phyloP scores from a whole-genome alignment of 2,113 vertebrate species.

The Tringa solitaria region DNA sequence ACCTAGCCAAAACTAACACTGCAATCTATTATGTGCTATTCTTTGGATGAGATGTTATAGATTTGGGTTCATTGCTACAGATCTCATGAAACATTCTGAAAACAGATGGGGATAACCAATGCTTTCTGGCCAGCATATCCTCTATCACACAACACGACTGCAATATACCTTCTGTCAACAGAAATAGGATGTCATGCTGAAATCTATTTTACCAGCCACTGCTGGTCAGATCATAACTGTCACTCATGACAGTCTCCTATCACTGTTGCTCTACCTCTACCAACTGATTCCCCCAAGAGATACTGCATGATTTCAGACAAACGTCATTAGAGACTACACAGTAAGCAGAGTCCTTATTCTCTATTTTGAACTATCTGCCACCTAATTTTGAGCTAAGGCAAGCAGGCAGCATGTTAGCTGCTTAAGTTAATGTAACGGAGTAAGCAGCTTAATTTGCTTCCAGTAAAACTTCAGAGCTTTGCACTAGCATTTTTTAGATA shows the following conservation, averaged over 20 bases:
- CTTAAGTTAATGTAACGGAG: background rate
- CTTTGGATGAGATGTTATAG: background rate
- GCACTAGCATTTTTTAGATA: background rate
- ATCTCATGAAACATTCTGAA: background rate
- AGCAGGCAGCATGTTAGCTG: background rate
- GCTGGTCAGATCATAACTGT: background rate
- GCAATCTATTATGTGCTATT: background rate
- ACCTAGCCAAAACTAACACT: background rate
- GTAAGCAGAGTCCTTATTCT: background rate
- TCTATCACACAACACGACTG: background rate
- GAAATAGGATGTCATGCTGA: background rate
- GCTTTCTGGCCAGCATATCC: background rate
- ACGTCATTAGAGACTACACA: background rate
- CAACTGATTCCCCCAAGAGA: background rate
- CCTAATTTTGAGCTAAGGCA: background rate
- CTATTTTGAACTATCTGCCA: background rate
- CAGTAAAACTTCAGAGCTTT: background rate
- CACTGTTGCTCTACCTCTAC: background rate
- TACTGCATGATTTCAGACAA: background rate
- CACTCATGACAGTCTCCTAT: background rate
- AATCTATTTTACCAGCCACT: background rate
- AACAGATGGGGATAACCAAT: slow-evolving; percentile 13
- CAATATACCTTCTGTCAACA: slow-evolving; percentile 17
- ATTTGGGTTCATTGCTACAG: background rate
- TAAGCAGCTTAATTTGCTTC: background rate